Evolutionary conservation across 2,113 vertebrate genomes (phyloP).

Genomic region (Chauna torquata): DNA sequence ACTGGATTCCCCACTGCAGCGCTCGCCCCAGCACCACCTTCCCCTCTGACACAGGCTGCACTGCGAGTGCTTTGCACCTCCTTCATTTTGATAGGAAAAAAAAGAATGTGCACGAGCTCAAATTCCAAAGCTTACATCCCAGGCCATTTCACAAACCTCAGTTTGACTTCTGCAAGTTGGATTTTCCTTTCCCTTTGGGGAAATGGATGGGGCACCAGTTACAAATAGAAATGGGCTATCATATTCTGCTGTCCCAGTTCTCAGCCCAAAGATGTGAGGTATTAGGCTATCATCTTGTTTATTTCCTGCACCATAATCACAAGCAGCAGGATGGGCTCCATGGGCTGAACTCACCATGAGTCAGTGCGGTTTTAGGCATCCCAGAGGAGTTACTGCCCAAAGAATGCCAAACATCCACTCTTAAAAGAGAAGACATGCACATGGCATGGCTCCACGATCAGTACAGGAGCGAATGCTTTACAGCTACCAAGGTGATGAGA

Average conservation of each 20-base stretch:
- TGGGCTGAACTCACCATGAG: neutral
- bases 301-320: slow-evolving; percentile 22
- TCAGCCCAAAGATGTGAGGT: neutral
- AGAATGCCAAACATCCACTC: slow-evolving; percentile 42
- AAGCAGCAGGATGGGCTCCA: slow-evolving; percentile 9
- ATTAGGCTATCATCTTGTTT: slow-evolving; percentile 13
- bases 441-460: neutral
- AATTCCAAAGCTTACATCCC: neutral
- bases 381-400: neutral
- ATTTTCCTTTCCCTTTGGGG: neutral
- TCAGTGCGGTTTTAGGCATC: neutral
- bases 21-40: neutral
- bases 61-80: fast-evolving
- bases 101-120: neutral
- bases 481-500: slow-evolving; percentile 10
- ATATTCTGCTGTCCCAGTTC: neutral
- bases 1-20: neutral
- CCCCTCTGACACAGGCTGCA: neutral
- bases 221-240: neutral
- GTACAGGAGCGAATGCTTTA: neutral
- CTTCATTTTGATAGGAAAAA: neutral
- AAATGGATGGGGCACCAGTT: neutral
- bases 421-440: neutral
- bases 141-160: neutral
- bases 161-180: neutral